Base-by-base conservation (phyloP, 2,113 vertebrate species). In the Nothocercus julius region DNA sequence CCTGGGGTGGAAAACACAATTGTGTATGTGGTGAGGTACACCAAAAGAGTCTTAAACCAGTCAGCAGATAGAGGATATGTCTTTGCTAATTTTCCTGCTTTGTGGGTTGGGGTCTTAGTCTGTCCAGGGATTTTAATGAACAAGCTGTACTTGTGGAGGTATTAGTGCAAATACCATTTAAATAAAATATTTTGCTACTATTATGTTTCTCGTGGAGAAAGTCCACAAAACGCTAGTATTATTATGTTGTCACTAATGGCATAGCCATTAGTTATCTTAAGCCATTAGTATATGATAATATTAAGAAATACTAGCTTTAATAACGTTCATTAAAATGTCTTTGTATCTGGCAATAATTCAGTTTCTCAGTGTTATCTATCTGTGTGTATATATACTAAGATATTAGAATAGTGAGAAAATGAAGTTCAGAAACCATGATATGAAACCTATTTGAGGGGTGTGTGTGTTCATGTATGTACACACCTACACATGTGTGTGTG, bases 281-380 rank as follows among this genome's bases (percentile, higher is more conserved):
- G 32, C 34, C 17, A 17, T 42, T 42, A 10, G 9, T 74, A 32
- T 38, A 17, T 64, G 42, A 32, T 13, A 47, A 16, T 83, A 69
- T 73, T 93, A 64, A 90, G 51, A 88, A 88, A 88, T 47, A 73
- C 0, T 22, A 40, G 14, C 22, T 92, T 88, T 70, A 90, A 7
- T 74, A 69, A 79, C 22, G 53, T 49, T 21, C 40, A 10, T 22
- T 77, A 45, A 89, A 77, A 47, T 25, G 7, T 73, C 67, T 85
- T 69, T 45, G 25, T 47, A 22, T 69, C 45, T 68, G n/a, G 12
- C 75, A 84, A 47, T 59, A 42, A 51, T 79, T 79, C 21, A 4
- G 3, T 85, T 85, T 87, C 34, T 77, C 63, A 13, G 22, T 49
- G 17, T 58, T 82, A 56, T 56, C 77, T 87, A 27, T 44, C 58